These are phyloP conservation scores for Antidorcas marsupialis DNA, from an alignment of 2,113 vertebrate genomes.

Conservation along the genomic window DNA sequence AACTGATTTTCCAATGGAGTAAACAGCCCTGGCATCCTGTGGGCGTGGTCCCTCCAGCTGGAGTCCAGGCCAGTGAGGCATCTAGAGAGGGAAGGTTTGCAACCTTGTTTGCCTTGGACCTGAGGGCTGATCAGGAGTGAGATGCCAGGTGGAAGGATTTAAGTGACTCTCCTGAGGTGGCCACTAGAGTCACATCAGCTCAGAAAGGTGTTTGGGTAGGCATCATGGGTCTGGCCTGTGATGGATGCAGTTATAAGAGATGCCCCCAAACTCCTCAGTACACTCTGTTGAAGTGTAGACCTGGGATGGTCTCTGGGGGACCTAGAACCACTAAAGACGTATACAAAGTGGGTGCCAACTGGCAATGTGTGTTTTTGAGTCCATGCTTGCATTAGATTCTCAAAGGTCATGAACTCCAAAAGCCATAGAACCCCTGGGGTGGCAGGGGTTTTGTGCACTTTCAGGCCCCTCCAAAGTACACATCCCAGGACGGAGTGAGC, in stretches of 20 bases:
- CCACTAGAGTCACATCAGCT: not conserved
- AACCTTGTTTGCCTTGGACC: not conserved
- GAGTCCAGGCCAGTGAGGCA: not conserved
- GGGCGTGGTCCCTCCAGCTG: not conserved
- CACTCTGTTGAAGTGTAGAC: not conserved
- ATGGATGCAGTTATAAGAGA: not conserved
- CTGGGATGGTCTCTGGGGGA: not conserved
- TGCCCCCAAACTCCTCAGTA: not conserved
- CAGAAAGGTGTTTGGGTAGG: not conserved
- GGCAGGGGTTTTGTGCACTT: not conserved
- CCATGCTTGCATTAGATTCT: not conserved
- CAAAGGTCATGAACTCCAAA: not conserved
- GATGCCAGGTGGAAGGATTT: not conserved
- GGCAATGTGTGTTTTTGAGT: not conserved
- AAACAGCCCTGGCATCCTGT: not conserved
- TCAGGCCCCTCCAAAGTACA: not conserved
- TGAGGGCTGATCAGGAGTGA: not conserved
- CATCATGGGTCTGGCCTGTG: not conserved
- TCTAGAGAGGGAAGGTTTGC: not conserved
- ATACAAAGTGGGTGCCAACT: not conserved
- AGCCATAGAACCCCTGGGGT: not conserved
- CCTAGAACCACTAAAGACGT: not conserved
- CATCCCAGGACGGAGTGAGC: not conserved
- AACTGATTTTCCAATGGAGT: constrained; percentile 9
- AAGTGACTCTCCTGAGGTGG: not conserved